Evolutionary conservation across 1,140 invertebrate genomes (phyloP), one percentile per base, ranked within the genome.

Genomic region (Diabrotica undecimpunctata): DNA sequence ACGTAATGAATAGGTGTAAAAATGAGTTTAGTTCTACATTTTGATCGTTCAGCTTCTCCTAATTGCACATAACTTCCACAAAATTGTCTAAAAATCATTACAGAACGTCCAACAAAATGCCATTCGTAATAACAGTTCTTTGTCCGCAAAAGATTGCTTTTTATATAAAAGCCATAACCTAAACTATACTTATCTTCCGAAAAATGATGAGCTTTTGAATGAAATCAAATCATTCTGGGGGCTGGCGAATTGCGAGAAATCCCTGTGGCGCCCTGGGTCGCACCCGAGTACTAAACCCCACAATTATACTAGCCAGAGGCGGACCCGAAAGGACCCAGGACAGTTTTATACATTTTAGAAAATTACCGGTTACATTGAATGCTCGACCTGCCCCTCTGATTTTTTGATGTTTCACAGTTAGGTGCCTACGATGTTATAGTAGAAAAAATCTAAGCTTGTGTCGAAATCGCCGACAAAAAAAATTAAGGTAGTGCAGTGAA

Each of bases 281-380:
- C 63, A 68, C 67, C 67, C 64, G 67, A 39, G 67, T 57, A 65
- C 62, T 36, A 11, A 38, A 59, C 51, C 63, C 66, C 66, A 53
- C 57, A 67, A 67, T 67, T 67, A 67, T 60, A 39, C 35, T 51
- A 55, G 56, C 6, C 36, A 36, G 10, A 60, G 63, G 41, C 56
- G 63, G 63, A 14, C n/a, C 55, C 11, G 50, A 50, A 39, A 59
- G 62, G 52, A 61, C 58, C 54, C 56, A 52, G 54, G 62, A 58
- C 63, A 65, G 56, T 65, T 68, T 68, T 61, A 65, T 68, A 68
- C 67, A 65, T 64, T 68, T 68, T 68, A 68, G 67, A 62, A 65
- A 68, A 68, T 68, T 65, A 59, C 39, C 25, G 67, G 67, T 52
- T 68, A 65, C 54, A 11, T 41, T 58, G 50, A 67, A 67, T 51